Base-by-base conservation (phyloP, 2,113 vertebrate genomes). In the Apus apus region DNA sequence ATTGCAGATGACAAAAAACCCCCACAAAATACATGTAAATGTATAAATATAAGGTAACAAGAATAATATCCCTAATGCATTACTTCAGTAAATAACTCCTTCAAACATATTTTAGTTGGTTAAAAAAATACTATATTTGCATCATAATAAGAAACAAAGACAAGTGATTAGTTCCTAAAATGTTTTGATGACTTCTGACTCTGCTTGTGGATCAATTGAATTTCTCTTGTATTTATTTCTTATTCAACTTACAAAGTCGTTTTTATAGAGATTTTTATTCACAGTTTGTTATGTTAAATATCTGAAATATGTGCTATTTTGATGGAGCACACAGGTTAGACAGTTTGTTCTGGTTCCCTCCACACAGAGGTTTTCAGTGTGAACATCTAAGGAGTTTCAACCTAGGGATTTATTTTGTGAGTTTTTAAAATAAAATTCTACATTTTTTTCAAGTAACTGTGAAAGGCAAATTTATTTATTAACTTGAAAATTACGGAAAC, bases 121-220 rank as follows among this genome's bases (percentile, higher is more conserved):
- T n/a, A 29, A 90, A 87, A 71, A 87, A 72, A 5, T 20, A 54
- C 36, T 51, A 22, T 9, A 54, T 79, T 79, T 91, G 27, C 85
- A 68, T 72, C 11, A 61, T n/a, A 64, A 87, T 58, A 78, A 68
- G 50, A 81, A 88, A 66, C 17, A 89, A 87, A 75, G 7, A 20
- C 23, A 83, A 75, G 8, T 34, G 36, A 91, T 87, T 64, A 79
- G 65, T 43, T 94, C 48, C 68, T 86, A 78, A 54, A 81, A 76
- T 65, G 30, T 81, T 87, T 82, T 82, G 45, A 89, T 93, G 58
- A 82, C 46, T 87, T 92, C 48, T 93, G 58, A 75, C 57, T 81
- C 40, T 64, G 27, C 34, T 67, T 85, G 54, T 70, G 51, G 87
- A 90, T 85, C 36, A 36, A 46, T 73, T 73, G 32, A 85, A 87